Conservation (phyloP, 2,888 invertebrate species). For the Drosophila pseudotakahashii region DNA sequence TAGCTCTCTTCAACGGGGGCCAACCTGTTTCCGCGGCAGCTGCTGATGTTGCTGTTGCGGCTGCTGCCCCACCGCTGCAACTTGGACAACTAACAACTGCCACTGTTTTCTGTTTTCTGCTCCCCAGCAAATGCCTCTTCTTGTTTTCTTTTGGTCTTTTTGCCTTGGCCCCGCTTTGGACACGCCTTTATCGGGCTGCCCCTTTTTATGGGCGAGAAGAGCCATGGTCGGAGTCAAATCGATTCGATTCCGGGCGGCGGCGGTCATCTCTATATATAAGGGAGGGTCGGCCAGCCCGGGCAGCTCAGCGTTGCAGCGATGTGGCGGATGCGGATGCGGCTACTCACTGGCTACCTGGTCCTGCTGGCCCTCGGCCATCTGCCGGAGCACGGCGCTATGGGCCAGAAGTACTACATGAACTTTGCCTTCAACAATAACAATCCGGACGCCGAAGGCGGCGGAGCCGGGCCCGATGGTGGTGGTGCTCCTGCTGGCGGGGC, state of each 20-base stretch:
- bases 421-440: constrained; percentile 73
- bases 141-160: background rate
- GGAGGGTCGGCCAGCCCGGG: constrained; percentile 44
- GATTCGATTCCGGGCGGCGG: constrained; percentile 57
- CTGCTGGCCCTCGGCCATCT: constrained; percentile 49
- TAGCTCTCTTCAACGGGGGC: constrained; percentile 47
- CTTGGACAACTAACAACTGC: constrained; percentile 40
- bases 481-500: background rate
- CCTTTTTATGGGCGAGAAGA: constrained; percentile 13
- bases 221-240: constrained; percentile 51
- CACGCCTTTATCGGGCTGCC: constrained; percentile 49
- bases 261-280: constrained; percentile 72
- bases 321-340: constrained; percentile 58
- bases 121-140: background rate
- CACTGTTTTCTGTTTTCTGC: constrained; percentile 33
- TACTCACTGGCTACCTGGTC: constrained; percentile 46
- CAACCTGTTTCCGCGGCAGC: constrained; percentile 55
- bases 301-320: constrained; percentile 49
- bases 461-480: background rate
- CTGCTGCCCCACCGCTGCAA: constrained; percentile 13
- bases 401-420: constrained; percentile 71
- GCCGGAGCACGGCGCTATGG: constrained; percentile 47
- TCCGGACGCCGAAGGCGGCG: constrained; percentile 32
- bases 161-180: constrained; percentile 29
- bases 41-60: constrained; percentile 11